Percentiles rank a stretch among this genome's conserved stretches.
These are phyloP conservation scores for Oryzias sinensis DNA, from an alignment of 2,797 vertebrate species.

Conservation along the genomic window DNA sequence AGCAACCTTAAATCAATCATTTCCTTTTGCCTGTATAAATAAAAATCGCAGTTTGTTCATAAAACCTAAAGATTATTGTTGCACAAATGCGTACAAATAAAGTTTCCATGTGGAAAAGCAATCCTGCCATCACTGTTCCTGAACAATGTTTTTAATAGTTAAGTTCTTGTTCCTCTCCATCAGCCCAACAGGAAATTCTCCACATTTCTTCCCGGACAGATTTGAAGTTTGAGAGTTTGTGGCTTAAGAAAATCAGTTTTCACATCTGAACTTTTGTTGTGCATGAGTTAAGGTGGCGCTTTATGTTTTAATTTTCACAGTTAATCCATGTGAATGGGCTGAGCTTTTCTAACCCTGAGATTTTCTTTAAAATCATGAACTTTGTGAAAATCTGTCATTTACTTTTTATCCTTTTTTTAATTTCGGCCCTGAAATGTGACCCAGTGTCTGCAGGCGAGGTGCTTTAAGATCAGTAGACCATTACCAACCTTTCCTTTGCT, in stretches of 20 bases:
- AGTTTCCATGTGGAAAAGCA: not conserved
- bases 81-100: constrained; percentile 23
- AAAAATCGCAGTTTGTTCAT: constrained; percentile 56
- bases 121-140: not conserved
- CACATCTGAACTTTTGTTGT: too few relatives aligned
- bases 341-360: not conserved
- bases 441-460: constrained; percentile 9
- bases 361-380: not conserved
- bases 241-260: too few relatives aligned
- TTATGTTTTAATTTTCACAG: too few relatives aligned
- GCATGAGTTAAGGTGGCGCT: too few relatives aligned
- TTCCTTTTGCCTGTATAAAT: constrained; percentile 39
- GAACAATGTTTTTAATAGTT: too few relatives aligned
- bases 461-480: constrained; percentile 12
- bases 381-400: not conserved
- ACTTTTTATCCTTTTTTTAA: not conserved
- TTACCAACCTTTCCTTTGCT: constrained; percentile 7
- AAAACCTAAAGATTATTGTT: constrained; percentile 48
- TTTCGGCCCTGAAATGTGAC: constrained; percentile 1
- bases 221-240: too few relatives aligned
- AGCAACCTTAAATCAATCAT: constrained; percentile 77
- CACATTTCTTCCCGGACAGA: too few relatives aligned
- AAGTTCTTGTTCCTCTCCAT: too few relatives aligned
- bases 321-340: too few relatives aligned
- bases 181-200: too few relatives aligned